A percentile compares a stretch with the other conserved stretches of the same genome.
phyloP scores from a whole-genome alignment of 2,888 invertebrate species.

The Caenorhabditis zanzibari region DNA sequence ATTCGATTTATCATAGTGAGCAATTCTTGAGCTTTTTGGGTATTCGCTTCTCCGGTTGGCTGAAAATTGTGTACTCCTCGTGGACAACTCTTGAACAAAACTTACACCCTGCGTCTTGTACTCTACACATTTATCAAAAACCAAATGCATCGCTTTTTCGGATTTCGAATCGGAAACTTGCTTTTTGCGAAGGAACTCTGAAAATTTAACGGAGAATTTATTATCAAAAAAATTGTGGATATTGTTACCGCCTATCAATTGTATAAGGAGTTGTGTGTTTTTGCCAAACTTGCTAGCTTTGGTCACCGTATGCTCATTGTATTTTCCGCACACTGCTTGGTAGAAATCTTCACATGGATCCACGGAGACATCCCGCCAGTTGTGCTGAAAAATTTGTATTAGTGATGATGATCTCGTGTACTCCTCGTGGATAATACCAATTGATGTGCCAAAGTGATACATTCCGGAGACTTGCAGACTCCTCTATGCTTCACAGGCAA shows the following conservation, averaged over 20 bases:
- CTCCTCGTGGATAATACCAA: background rate
- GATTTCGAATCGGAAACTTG: background rate
- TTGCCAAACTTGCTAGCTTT: too few relatives aligned
- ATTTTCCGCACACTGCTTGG: background rate
- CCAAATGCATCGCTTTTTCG: background rate
- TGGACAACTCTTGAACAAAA: background rate
- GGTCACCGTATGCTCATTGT: background rate
- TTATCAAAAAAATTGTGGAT: too few relatives aligned
- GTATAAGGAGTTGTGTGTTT: background rate
- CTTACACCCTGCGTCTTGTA: background rate
- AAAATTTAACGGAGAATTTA: too few relatives aligned
- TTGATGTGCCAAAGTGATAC: slow-evolving; percentile 4
- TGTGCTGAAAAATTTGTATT: slow-evolving; percentile 79
- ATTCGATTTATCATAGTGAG: too few relatives aligned
- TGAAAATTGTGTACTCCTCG: background rate
- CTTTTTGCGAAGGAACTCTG: background rate
- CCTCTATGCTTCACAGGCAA: too few relatives aligned
- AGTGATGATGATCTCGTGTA: too few relatives aligned
- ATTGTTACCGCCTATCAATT: too few relatives aligned
- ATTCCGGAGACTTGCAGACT: slow-evolving; percentile 5
- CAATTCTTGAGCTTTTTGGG: too few relatives aligned
- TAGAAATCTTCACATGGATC: slow-evolving; percentile 76
- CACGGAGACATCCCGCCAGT: slow-evolving; percentile 77
- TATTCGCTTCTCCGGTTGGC: too few relatives aligned
- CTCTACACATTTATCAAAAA: background rate